Conservation (phyloP, 2,797 vertebrate species). For the Margarornis squamiger region DNA sequence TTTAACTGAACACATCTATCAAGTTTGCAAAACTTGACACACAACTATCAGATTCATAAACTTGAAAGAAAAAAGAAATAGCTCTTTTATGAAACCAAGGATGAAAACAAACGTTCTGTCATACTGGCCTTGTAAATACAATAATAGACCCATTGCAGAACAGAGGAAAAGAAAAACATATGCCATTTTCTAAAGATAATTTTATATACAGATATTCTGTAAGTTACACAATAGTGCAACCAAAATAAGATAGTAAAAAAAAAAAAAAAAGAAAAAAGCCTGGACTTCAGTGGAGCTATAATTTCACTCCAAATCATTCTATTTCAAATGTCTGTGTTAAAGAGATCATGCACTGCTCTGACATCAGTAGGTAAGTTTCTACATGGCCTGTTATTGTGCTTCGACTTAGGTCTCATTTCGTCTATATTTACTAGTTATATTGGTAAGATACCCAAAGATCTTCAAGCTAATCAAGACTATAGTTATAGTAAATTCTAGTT, state of each 20-base stretch:
- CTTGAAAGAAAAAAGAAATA: conserved; percentile 6
- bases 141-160: background rate
- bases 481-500: background rate
- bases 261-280: background rate
- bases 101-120: background rate
- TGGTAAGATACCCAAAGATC: background rate
- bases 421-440: background rate
- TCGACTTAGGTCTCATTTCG: background rate
- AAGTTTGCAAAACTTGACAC: background rate
- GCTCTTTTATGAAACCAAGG: background rate
- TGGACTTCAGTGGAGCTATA: background rate
- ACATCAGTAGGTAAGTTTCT: background rate
- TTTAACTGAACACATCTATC: conserved; percentile 8
- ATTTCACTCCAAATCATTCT: background rate
- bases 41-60: background rate
- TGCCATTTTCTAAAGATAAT: background rate
- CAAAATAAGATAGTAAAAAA: background rate
- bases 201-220: background rate
- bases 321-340: background rate
- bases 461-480: background rate
- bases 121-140: background rate
- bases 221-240: background rate
- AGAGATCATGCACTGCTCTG: background rate
- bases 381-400: background rate
- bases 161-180: background rate